Base-by-base conservation (phyloP, 2,888 invertebrate genomes). In the Mystacides longicornis region DNA sequence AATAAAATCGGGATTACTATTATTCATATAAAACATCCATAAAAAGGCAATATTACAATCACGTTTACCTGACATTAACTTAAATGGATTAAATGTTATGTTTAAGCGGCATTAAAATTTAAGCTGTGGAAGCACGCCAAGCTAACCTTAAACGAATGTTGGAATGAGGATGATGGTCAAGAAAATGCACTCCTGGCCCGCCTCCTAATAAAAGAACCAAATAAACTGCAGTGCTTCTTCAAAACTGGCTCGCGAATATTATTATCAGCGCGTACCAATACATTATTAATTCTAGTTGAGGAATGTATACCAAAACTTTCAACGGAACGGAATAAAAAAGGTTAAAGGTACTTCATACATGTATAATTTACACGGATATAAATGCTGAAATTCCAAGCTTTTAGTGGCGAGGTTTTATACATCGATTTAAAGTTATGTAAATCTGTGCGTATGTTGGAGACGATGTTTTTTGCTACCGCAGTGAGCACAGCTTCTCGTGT, bases 401-500 rank as follows among this genome's bases (percentile, higher is more conserved):
- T n/a, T n/a, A n/a, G n/a, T n/a, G n/a, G n/a, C n/a, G n/a, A n/a
- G n/a, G n/a, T n/a, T n/a, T n/a, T n/a, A n/a, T n/a, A n/a, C n/a
- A n/a, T n/a, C n/a, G n/a, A n/a, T n/a, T n/a, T n/a, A n/a, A n/a
- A n/a, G n/a, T n/a, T n/a, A n/a, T n/a, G n/a, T n/a, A n/a, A n/a
- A n/a, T n/a, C n/a, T n/a, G n/a, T n/a, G n/a, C n/a, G n/a, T n/a
- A n/a, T 37, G 16, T 37, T n/a, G 37, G n/a, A 16, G 37, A n/a
- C 16, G 37, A 37, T 37, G 37, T 37, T 37, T n/a, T 37, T 37
- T 37, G 37, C 37, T 37, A 37, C 37, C 37, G 37, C 3, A 37
- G 37, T 37, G 37, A 37, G 37, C 37, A n/a, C n/a, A 37, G 52
- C 52, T 52, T 46, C 52, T 46, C 23, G 52, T 52, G 52, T 33